These are phyloP conservation scores for Drosophila punjabiensis DNA, from an alignment of 1,140 invertebrate species.

Conservation along the genomic window DNA sequence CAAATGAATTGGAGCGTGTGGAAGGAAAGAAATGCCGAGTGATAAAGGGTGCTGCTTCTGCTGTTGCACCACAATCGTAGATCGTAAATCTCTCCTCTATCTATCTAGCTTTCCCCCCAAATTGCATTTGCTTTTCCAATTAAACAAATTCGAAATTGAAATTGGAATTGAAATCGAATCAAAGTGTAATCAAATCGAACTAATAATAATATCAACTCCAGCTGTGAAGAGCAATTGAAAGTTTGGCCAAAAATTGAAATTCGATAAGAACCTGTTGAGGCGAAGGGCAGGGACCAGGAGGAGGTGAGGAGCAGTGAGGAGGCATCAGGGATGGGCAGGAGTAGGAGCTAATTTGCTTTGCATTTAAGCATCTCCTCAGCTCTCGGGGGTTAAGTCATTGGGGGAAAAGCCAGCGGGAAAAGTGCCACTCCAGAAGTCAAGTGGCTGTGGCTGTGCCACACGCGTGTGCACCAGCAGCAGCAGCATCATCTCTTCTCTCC, in stretches of 20 bases:
- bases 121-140: constrained; percentile 36
- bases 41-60: constrained; percentile 26
- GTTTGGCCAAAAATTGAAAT: constrained; percentile 2
- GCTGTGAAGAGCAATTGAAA: constrained; percentile 50
- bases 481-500: not conserved
- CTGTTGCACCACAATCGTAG: not conserved
- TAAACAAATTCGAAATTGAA: constrained; percentile 30
- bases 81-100: constrained; percentile 37
- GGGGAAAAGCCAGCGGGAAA: constrained; percentile 19
- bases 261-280: constrained; percentile 41
- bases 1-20: constrained; percentile 50
- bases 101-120: not conserved
- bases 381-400: not conserved
- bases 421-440: constrained; percentile 72
- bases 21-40: not conserved
- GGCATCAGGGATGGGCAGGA: too few relatives aligned
- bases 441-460: constrained; percentile 64
- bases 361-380: constrained; percentile 28
- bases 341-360: constrained; percentile 46
- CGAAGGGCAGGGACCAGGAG: not conserved
- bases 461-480: constrained; percentile 11
- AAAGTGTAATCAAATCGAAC: constrained; percentile 34
- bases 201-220: constrained; percentile 44
- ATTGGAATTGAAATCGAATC: not conserved
- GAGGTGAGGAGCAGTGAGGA: not conserved